phyloP scores from a whole-genome alignment of 2,888 invertebrate genomes.

The Quadroppia sp. region DNA sequence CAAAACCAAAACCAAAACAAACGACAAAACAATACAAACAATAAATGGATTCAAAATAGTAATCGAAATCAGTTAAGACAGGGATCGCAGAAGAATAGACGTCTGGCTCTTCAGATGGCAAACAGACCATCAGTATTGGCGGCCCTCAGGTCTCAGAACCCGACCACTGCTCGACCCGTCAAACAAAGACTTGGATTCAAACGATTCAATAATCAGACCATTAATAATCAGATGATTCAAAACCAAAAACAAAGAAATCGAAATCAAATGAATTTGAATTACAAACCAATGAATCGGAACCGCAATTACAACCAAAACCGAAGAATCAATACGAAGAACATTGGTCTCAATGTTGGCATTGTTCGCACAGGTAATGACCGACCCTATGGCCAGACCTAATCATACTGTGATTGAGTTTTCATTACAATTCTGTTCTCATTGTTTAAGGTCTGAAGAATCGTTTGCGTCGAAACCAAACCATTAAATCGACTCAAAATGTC shows the following conservation, averaged over 20 bases:
- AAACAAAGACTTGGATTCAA: constrained; percentile 29
- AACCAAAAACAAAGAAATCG: background rate
- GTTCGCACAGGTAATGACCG: constrained; percentile 14
- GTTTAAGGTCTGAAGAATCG: background rate
- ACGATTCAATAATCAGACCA: constrained; percentile 10
- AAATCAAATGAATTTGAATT: background rate
- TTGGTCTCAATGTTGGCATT: background rate
- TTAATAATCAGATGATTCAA: background rate
- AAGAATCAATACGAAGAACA: background rate
- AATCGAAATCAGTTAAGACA: constrained; percentile 45
- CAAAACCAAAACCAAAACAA: constrained; percentile 22
- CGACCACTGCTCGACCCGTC: background rate
- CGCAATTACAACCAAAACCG: constrained; percentile 1
- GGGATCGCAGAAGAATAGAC: constrained; percentile 54
- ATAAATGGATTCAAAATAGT: constrained; percentile 23
- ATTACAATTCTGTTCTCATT: no score
- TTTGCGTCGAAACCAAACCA: background rate
- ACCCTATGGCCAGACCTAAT: no score
- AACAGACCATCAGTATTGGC: constrained; percentile 55
- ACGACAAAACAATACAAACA: background rate
- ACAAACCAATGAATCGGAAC: constrained; percentile 3
- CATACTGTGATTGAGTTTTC: background rate
- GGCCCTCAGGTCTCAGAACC: constrained; percentile 8
- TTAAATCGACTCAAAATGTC: background rate
- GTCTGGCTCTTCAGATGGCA: constrained; percentile 57